A percentile compares a stretch with the other conserved stretches of the same genome.
Conservation (phyloP, 2,888 invertebrate species). For the Oligia strigilis region DNA sequence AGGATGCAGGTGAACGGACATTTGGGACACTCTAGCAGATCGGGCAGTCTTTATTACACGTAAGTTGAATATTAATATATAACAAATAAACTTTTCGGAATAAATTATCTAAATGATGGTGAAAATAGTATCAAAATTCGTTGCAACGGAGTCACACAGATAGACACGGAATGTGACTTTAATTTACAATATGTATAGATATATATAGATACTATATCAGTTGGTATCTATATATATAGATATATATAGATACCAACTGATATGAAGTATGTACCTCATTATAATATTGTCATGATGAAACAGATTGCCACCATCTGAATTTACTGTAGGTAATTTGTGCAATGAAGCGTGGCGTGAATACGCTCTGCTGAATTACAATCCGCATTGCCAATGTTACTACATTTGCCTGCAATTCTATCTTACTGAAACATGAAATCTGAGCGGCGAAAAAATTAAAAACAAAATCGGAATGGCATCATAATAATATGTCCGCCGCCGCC, state of each 20-base stretch:
- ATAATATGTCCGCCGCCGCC: neutral
- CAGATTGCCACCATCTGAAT: neutral
- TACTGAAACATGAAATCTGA: conserved; percentile 34
- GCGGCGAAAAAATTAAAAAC: neutral
- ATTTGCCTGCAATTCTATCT: conserved; percentile 23
- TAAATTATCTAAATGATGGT: neutral
- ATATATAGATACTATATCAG: too few species aligned
- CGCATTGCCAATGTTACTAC: conserved; percentile 35
- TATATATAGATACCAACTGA: too few species aligned
- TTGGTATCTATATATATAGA: too few species aligned
- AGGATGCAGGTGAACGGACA: neutral
- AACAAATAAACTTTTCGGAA: too few species aligned
- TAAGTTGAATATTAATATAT: neutral
- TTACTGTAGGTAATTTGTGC: conserved; percentile 31
- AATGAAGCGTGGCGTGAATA: conserved; percentile 16
- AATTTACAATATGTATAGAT: too few species aligned
- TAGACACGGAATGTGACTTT: neutral
- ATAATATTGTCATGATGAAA: conserved; percentile 18
- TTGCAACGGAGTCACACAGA: neutral
- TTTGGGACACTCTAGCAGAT: neutral
- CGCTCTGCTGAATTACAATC: conserved; percentile 42
- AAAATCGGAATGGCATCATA: neutral
- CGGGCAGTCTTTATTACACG: neutral
- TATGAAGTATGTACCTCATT: neutral
- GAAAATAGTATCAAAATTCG: neutral